Base-by-base conservation (phyloP, 2,888 invertebrate species). In the Xanthia icteritia region DNA sequence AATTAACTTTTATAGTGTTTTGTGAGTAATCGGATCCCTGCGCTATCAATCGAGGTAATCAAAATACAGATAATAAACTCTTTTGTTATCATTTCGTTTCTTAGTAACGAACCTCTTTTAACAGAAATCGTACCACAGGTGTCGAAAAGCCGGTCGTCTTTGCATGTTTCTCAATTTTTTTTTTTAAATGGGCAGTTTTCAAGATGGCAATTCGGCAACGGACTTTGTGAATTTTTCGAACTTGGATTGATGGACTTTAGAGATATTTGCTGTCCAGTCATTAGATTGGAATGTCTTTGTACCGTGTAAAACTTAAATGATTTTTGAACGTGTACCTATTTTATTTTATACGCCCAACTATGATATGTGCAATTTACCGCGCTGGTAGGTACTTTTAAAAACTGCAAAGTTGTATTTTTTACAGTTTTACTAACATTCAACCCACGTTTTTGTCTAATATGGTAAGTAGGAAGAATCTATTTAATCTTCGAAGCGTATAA, bases 1-100 rank as follows among this genome's bases (percentile, higher is more conserved):
- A 81, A 86, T 73, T 73, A 86, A 89, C 89, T 91, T 92, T 89
- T 86, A 81, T 72, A 88, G 92, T 92, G 92, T 86, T 85, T 84
- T 87, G 90, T 91, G 92, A 89, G 77, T 90, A 88, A 90, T 86
- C 83, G 82, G 88, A 88, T 88, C 89, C 72, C 83, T 77, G 81
- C 82, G 83, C 82, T 88, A 88, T 88, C 89, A 86, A 86, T 89
- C 73, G 75, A 88, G 88, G 88, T 88, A 88, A 88, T 87, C 88
- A 84, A 86, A 86, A 81, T 89, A 84, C 36, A 89, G 88, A 89
- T 89, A 89, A 86, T 88, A 87, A 27, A 81, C 75, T 82, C 79
- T 88, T 82, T 87, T 89, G 85, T 86, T 89, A 88, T 88, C 88
- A 76, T 87, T 80, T 45, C 66, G 82, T 84, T 82, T 86, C 76